Evolutionary conservation across 2,888 invertebrate species (phyloP), one percentile per base, ranked within the genome.

Genomic region (Cryptosula pallasiana): DNA sequence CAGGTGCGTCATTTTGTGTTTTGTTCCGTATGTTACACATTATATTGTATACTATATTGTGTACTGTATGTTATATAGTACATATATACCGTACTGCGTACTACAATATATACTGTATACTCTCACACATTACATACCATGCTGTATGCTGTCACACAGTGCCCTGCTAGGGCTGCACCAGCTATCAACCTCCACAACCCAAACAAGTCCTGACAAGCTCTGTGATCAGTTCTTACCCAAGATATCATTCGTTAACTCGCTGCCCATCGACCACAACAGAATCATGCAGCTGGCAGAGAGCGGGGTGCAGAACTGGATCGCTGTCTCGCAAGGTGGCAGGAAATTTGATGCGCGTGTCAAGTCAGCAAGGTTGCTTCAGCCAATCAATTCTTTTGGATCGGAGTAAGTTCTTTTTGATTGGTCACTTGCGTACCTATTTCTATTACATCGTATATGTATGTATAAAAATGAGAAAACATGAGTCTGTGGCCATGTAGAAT

Each of bases 241-340:
- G 5, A 80, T 84, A 55, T 83, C 81, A 35, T 76, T 83, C 69
- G 84, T 82, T 36, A 82, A 80, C 71, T 83, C 83, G 3, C 79
- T 82, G 78, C 82, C 83, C 2, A 81, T 82, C 2, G 74, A 78
- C 36, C 81, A 83, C 2, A 82, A 84, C 58, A 80, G 81, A 71
- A 78, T 80, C 9, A 71, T 79, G 25, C 77, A 80, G 29, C 79
- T 81, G 54, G 77, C 80, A 34, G 75, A 75, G 9, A 29, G 13
- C 13, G 63, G 63, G 25, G 78, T 78, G 3, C 78, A 76, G 35
- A 77, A 74, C 72, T 81, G 81, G 81, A 81, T 81, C 23, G 73
- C 73, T 5, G 78, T 81, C 32, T 77, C 76, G 74, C 78, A 78
- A 72, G 75, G 80, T 9, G 81, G 81, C 0, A 71, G 80, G 9